Evolutionary conservation across 2,113 vertebrate species (phyloP).

Genomic region (Acanthochromis polyacanthus): DNA sequence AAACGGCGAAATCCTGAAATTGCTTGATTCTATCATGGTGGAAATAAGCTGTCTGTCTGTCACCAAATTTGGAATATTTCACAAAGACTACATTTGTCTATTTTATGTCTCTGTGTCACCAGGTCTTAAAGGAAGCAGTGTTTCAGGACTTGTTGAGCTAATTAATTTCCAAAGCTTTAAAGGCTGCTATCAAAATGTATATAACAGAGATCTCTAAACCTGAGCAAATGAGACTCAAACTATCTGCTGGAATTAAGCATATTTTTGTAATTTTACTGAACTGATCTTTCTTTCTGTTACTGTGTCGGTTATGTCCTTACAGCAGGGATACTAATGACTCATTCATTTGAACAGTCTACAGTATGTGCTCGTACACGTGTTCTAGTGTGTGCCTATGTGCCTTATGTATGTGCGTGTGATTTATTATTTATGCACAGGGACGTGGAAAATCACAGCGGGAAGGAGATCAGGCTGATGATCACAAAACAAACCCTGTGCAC

Average conservation of each 20-base stretch:
- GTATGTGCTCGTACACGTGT: not conserved
- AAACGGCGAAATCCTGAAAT: no score
- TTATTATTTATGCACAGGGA: constrained; percentile 43
- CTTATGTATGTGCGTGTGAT: constrained; percentile 24
- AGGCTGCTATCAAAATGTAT: no score
- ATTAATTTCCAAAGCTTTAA: no score
- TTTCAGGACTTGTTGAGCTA: no score
- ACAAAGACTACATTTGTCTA: no score
- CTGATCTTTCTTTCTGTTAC: not conserved
- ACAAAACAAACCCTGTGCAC: constrained; percentile 48
- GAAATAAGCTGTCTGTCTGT: no score
- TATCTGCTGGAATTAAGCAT: not conserved
- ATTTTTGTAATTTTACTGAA: not conserved
- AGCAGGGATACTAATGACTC: not conserved
- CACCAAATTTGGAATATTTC: no score
- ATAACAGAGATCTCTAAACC: not conserved
- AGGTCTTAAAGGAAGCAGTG: no score
- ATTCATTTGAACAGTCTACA: not conserved
- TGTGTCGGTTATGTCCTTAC: not conserved
- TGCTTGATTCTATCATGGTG: no score
- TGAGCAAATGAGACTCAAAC: not conserved
- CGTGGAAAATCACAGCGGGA: constrained; percentile 54
- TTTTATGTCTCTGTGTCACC: no score
- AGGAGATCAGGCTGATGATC: constrained; percentile 57
- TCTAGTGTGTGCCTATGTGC: not conserved